These are phyloP conservation scores for Porites australiensis DNA, from an alignment of 64 coral and sea anemone genomes.

Conservation along the genomic window DNA sequence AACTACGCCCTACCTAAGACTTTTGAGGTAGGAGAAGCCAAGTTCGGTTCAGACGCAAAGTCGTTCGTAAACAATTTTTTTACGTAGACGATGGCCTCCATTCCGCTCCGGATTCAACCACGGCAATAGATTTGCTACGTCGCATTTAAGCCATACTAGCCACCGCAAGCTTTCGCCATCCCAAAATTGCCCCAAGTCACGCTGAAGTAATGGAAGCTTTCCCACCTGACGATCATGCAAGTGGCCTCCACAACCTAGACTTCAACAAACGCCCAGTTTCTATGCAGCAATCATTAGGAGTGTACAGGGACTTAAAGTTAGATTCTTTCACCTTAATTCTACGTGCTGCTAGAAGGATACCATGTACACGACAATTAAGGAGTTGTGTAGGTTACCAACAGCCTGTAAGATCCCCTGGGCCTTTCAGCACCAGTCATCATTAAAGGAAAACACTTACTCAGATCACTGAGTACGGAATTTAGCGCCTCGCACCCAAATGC, in stretches of 20 bases:
- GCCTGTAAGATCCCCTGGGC: conserved; percentile 2
- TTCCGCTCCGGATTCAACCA: background rate
- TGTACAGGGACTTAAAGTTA: background rate
- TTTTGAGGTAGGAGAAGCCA: background rate
- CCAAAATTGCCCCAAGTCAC: too few species aligned
- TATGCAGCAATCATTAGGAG: background rate
- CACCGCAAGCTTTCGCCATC: background rate
- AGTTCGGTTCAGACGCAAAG: conserved; percentile 55
- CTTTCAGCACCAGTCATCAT: background rate
- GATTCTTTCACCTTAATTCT: conserved; percentile 21
- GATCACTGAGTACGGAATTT: conserved; percentile 29
- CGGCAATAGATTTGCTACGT: conserved; percentile 47
- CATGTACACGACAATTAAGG: background rate
- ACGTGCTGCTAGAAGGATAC: background rate
- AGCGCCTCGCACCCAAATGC: background rate
- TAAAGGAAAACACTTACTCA: background rate
- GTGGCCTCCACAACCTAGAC: background rate
- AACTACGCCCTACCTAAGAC: conserved; percentile 50
- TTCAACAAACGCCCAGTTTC: background rate
- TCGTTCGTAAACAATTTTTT: conserved; percentile 37
- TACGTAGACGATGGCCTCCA: conserved; percentile 61
- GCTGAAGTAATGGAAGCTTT: background rate
- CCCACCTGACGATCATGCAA: background rate
- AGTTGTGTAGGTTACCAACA: background rate
- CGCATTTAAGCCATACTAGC: conserved; percentile 60